Evolutionary conservation across 2,888 invertebrate genomes (phyloP).

Genomic region (Amphipoea oculea): DNA sequence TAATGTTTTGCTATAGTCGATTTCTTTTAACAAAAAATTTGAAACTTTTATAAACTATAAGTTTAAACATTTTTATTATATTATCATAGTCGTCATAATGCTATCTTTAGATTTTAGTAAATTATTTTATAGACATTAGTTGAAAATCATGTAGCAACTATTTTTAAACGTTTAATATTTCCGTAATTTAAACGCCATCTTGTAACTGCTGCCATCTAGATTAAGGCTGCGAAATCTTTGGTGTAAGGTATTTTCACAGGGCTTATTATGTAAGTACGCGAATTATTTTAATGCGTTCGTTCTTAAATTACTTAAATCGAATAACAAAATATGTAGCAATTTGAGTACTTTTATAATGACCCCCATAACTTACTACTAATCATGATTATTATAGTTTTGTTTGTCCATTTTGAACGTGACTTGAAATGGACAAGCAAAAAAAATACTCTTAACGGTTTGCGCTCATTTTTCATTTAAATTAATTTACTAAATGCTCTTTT

Average conservation of each 20-base stretch:
- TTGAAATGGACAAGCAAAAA: constrained; percentile 78
- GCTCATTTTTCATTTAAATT: not conserved
- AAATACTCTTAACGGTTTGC: not conserved
- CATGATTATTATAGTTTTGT: constrained; percentile 60
- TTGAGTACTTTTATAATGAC: constrained; percentile 33
- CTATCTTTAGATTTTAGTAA: constrained; percentile 55
- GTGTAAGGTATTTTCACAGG: constrained; percentile 27
- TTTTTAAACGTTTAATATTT: constrained; percentile 41
- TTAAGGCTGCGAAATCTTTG: constrained; percentile 34
- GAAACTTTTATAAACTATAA: constrained; percentile 35
- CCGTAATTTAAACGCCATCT: constrained; percentile 52
- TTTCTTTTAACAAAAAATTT: constrained; percentile 17
- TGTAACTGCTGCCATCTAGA: constrained; percentile 64
- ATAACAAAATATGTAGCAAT: constrained; percentile 3
- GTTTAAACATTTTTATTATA: constrained; percentile 27
- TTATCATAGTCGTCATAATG: constrained; percentile 57
- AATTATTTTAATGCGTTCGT: constrained; percentile 2
- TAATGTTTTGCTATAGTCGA: constrained; percentile 50
- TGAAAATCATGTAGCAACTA: constrained; percentile 40
- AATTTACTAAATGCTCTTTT: constrained; percentile 6
- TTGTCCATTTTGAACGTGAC: constrained; percentile 78
- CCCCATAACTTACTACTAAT: not conserved
- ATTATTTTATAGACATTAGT: constrained; percentile 53
- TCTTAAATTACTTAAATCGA: not conserved
- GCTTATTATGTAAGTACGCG: constrained; percentile 10